Evolutionary conservation across 1,140 invertebrate genomes (phyloP), one percentile per base, ranked within the genome.

Genomic region (Proctacanthus coquilletti): DNA sequence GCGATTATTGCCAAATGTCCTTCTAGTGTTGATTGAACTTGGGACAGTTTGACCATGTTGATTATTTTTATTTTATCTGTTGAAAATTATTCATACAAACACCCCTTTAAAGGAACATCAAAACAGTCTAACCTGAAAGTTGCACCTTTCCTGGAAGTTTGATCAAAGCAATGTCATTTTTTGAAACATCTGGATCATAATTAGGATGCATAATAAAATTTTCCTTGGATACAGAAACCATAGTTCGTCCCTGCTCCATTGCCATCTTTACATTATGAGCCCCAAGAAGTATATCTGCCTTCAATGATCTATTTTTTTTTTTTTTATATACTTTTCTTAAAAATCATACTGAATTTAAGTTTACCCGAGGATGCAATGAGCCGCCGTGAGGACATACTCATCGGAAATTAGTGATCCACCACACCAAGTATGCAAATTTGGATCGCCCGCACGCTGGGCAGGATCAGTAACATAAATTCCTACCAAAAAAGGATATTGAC

Each of bases 91-190:
- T 13, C 8, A 9, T 27, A 9, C 8, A 13, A 27, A 13, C 8
- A 27, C 8, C 13, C 13, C 8, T 9, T 27, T 27, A 13, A 9
- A 13, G 8, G 8, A 9, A 27, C 8, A 27, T 8, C 23, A 27
- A 9, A 9, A 9, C 13, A 9, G 8, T 9, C 23, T 27, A 9
- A 27, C 23, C 13, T 9, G 8, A 9, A 9, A 44, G 47, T 1
- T 9, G 3, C 1, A 50, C 30, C 5, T 33, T 15, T 1, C 1
- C 14, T 13, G 48, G 43, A 9, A 51, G 25, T 4, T 41, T 19
- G n/a, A 51, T 40, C 1, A 51, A 40, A 0, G 45, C 39, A 31
- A 50, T 51, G 14, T 51, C 49, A 35, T 50, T 51, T 15, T 38
- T n/a, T 21, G 44, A 39, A 3, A 44, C 48, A 36, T 38, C 43